phyloP scores from a whole-genome alignment of 2,113 vertebrate genomes.

The Engraulis encrasicolus region DNA sequence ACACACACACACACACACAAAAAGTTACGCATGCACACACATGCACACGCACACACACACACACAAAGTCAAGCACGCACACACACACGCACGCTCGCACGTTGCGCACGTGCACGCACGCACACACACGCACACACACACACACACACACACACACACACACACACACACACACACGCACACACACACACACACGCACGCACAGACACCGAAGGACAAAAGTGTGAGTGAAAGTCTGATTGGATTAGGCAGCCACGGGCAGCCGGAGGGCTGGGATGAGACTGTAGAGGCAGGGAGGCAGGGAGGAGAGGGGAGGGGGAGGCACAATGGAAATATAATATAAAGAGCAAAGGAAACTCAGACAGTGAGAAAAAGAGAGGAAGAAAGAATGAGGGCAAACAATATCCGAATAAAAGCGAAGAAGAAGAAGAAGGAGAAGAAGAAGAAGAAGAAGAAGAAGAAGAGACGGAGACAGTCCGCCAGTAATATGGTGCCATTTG shows the following conservation, averaged over 20 bases:
- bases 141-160: neutral
- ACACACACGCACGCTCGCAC: no score
- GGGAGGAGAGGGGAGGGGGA: no score
- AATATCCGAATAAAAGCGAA: neutral
- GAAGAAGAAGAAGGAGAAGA: neutral
- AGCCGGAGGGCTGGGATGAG: neutral
- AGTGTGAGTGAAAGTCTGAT: neutral
- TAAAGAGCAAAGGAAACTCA: neutral
- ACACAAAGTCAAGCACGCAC: neutral
- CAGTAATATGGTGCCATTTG: neutral
- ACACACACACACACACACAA: neutral
- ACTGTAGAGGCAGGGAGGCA: no score
- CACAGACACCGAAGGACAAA: neutral
- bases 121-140: neutral
- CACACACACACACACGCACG: neutral
- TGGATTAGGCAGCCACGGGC: neutral
- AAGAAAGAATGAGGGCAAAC: slow-evolving; percentile 2
- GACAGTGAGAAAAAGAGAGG: neutral
- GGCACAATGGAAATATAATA: slow-evolving; percentile 3
- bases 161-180: neutral
- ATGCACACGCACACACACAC: neutral
- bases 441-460: neutral
- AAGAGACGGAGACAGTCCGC: neutral
- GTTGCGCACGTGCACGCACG: neutral
- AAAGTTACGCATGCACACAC: neutral